These are phyloP conservation scores for Amaurobius ferox DNA, from an alignment of 2,888 invertebrate species.

Conservation along the genomic window DNA sequence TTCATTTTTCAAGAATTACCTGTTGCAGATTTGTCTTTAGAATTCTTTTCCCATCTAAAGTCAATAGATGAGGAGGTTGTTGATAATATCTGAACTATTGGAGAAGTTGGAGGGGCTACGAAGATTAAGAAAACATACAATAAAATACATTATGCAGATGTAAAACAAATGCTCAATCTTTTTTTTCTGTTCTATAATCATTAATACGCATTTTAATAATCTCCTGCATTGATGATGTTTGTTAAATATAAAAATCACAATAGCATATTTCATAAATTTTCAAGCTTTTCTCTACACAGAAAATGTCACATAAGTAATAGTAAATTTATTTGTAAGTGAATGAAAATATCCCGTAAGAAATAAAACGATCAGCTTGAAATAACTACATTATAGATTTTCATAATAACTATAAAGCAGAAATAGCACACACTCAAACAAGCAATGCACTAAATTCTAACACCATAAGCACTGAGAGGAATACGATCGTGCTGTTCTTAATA, in stretches of 20 bases:
- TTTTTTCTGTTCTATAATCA: too few species aligned
- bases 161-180: too few species aligned
- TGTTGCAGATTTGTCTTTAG: slow-evolving; percentile 66
- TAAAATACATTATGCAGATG: background rate
- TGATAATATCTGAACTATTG: slow-evolving; percentile 69
- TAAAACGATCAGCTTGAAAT: too few species aligned
- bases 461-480: slow-evolving; percentile 60
- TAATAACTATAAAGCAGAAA: background rate
- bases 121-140: slow-evolving; percentile 36
- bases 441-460: slow-evolving; percentile 9
- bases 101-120: slow-evolving; percentile 74
- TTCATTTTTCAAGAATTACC: too few species aligned
- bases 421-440: background rate
- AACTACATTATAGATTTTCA: background rate
- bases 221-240: too few species aligned
- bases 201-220: too few species aligned
- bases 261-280: too few species aligned
- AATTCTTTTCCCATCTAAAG: slow-evolving; percentile 72
- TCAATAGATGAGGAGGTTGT: slow-evolving; percentile 71
- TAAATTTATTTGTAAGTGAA: too few species aligned
- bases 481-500: slow-evolving; percentile 43
- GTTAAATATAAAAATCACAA: too few species aligned
- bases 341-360: too few species aligned
- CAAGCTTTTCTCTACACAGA: too few species aligned
- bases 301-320: too few species aligned